These are phyloP conservation scores for Proctacanthus coquilletti DNA, from an alignment of 1,140 invertebrate genomes.

Conservation along the genomic window DNA sequence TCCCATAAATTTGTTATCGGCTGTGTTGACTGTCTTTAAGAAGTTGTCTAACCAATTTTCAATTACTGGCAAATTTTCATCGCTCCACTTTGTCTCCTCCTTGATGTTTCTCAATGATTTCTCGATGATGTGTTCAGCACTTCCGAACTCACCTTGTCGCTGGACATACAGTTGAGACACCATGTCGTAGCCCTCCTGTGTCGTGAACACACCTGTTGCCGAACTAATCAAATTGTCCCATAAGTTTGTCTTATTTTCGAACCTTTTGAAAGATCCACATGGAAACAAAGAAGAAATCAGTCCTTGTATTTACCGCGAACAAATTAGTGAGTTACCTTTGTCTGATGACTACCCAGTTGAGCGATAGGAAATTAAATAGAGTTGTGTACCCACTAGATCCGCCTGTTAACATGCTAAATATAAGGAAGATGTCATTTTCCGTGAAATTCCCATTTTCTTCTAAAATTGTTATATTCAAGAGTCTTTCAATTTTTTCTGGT, in stretches of 20 bases:
- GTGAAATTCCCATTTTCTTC: slow-evolving; percentile 50
- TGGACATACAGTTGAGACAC: slow-evolving; percentile 43
- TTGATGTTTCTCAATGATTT: slow-evolving; percentile 49
- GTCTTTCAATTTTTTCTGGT: slow-evolving; percentile 43
- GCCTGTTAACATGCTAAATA: slow-evolving; percentile 52
- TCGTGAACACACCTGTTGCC: slow-evolving; percentile 52
- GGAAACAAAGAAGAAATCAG: not conserved
- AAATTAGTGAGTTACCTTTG: slow-evolving; percentile 35
- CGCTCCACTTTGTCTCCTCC: slow-evolving; percentile 51
- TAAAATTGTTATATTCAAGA: slow-evolving; percentile 50
- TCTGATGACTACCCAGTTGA: slow-evolving; percentile 48
- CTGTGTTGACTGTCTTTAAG: slow-evolving; percentile 17
- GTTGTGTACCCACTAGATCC: slow-evolving; percentile 48
- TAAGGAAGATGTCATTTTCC: slow-evolving; percentile 52
- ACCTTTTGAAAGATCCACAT: slow-evolving; percentile 30
- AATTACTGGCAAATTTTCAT: slow-evolving; percentile 50
- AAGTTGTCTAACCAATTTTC: slow-evolving; percentile 47
- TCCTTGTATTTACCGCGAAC: slow-evolving; percentile 4
- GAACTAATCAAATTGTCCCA: slow-evolving; percentile 56
- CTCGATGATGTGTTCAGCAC: slow-evolving; percentile 46
- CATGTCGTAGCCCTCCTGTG: slow-evolving; percentile 48
- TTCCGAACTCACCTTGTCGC: slow-evolving; percentile 43
- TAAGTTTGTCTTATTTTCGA: slow-evolving; percentile 45
- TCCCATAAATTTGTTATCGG: slow-evolving; percentile 16
- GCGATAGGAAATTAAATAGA: slow-evolving; percentile 47